Conservation (phyloP, 1,140 invertebrate genomes). For the Eciton burchellii region DNA sequence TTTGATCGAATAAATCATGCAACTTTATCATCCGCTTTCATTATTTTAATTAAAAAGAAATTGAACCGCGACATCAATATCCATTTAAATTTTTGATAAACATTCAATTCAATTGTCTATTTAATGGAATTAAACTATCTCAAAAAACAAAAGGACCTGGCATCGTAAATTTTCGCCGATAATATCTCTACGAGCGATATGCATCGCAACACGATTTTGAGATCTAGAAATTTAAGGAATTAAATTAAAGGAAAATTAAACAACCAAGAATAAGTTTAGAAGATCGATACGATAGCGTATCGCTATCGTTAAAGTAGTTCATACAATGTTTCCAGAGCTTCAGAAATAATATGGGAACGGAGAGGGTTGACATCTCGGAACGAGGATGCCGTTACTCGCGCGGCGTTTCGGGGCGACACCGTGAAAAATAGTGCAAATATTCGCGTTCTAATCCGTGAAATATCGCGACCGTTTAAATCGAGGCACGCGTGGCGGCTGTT, state of each 20-base stretch:
- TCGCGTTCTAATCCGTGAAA: constrained; percentile 83
- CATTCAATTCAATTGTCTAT: no score
- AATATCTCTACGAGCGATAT: not conserved
- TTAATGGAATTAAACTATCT: no score
- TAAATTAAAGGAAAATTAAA: not conserved
- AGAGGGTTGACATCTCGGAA: constrained; percentile 16
- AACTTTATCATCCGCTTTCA: no score
- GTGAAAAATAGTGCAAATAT: constrained; percentile 80
- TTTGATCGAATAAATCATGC: no score
- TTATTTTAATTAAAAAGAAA: no score
- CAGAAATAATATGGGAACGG: constrained; percentile 19
- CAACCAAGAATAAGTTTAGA: not conserved
- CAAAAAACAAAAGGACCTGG: no score
- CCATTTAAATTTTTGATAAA: no score
- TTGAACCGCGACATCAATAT: no score
- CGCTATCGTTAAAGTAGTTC: not conserved
- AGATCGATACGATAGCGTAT: not conserved
- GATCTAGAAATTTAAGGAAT: not conserved
- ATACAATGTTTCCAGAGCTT: not conserved
- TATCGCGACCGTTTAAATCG: constrained; percentile 83
- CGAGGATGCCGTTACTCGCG: constrained; percentile 10
- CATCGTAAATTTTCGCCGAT: not conserved
- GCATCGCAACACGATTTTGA: not conserved
- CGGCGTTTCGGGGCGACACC: constrained; percentile 59
- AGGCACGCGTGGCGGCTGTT: constrained; percentile 82